These are phyloP conservation scores for Numida meleagris DNA, from an alignment of 2,113 vertebrate species.

Conservation along the genomic window DNA sequence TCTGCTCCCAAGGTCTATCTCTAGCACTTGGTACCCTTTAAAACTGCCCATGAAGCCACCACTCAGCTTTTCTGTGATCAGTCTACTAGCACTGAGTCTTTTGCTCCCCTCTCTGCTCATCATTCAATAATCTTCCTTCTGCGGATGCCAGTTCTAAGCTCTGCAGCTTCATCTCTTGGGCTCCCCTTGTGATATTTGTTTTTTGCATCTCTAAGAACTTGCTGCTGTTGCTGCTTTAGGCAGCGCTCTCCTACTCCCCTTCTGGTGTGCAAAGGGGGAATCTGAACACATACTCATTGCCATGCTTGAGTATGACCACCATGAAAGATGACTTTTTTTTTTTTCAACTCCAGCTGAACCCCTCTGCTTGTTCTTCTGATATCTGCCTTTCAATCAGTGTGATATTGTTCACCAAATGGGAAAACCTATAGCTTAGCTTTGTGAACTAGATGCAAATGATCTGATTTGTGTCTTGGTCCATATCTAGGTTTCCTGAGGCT, in stretches of 20 bases:
- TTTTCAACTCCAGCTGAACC: not conserved
- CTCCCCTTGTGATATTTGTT: not conserved
- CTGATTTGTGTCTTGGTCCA: not conserved
- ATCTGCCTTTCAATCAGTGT: not conserved
- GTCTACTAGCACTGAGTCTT: not conserved
- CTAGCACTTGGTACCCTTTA: not conserved
- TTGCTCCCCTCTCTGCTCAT: not conserved
- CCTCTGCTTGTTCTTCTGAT: accelerated
- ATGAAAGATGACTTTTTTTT: not conserved
- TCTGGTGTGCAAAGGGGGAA: not conserved
- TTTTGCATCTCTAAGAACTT: not conserved
- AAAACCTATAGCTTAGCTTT: not conserved
- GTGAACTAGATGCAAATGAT: not conserved
- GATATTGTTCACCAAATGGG: not conserved
- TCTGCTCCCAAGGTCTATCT: accelerated
- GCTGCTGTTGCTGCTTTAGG: not conserved
- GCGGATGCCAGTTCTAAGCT: not conserved
- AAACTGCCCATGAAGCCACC: not conserved
- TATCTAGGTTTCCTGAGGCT: not conserved
- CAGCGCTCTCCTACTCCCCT: not conserved
- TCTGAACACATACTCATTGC: not conserved
- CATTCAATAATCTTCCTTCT: not conserved
- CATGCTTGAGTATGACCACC: not conserved
- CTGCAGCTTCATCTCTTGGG: not conserved
- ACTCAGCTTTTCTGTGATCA: not conserved